These are phyloP conservation scores for Pangasius larnaudii DNA, from an alignment of 2,797 vertebrate genomes.

Conservation along the genomic window DNA sequence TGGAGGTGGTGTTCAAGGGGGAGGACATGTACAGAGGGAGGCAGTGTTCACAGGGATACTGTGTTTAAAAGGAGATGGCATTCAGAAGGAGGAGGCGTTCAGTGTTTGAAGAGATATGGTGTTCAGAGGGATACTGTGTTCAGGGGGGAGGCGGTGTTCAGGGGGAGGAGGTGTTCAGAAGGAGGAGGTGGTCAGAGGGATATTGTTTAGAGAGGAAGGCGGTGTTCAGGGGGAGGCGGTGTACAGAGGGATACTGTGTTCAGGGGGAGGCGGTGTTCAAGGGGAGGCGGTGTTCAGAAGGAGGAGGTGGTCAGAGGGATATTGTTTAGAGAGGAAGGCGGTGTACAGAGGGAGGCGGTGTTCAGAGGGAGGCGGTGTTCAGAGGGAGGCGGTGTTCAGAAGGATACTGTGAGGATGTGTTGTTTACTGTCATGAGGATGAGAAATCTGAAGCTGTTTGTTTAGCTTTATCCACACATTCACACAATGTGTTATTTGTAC, in stretches of 20 bases:
- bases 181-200: neutral
- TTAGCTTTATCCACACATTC: slow-evolving; percentile 1
- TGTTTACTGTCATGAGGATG: neutral
- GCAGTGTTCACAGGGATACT: too few species aligned
- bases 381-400: too few species aligned
- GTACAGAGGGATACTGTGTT: neutral
- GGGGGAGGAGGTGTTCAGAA: too few species aligned
- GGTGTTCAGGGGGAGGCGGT: neutral
- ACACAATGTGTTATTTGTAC: neutral
- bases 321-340: too few species aligned
- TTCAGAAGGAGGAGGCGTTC: neutral
- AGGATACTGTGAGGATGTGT: neutral
- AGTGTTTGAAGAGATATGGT: too few species aligned
- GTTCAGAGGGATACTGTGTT: too few species aligned
- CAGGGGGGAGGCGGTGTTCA: too few species aligned
- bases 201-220: too few species aligned
- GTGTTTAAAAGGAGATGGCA: too few species aligned
- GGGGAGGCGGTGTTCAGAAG: neutral
- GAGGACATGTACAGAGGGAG: neutral
- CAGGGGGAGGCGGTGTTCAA: neutral
- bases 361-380: neutral
- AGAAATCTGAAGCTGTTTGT: neutral
- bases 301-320: too few species aligned
- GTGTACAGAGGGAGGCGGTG: neutral
- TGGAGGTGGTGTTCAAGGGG: neutral